Conservation (phyloP, 1,140 invertebrate species). For the Acromyrmex charruanus region DNA sequence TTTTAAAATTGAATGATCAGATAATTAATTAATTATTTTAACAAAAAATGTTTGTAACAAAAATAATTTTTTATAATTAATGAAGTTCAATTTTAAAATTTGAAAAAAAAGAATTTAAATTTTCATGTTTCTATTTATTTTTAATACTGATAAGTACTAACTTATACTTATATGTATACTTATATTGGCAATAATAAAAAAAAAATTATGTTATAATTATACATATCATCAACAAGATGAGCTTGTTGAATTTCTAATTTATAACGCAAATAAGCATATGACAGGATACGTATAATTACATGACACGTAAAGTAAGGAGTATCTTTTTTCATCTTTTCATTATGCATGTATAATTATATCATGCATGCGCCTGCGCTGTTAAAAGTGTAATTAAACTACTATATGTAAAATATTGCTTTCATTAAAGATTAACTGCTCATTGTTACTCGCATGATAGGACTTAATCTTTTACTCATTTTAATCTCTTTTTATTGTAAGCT, state of each 20-base stretch:
- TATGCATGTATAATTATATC: slow-evolving; percentile 26
- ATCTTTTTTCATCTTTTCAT: slow-evolving; percentile 25
- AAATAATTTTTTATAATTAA: slow-evolving; percentile 26
- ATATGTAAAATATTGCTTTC: slow-evolving; percentile 16
- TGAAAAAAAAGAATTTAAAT: background rate
- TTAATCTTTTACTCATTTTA: background rate
- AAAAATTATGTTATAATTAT: slow-evolving; percentile 22
- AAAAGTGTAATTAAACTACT: slow-evolving; percentile 48
- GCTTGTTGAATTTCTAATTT: slow-evolving; percentile 2
- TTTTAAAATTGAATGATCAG: background rate
- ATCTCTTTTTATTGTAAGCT: background rate
- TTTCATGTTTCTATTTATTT: background rate
- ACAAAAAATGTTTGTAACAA: background rate
- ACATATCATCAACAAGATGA: background rate
- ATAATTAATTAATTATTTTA: background rate
- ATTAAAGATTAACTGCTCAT: slow-evolving; percentile 40
- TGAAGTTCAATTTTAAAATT: background rate
- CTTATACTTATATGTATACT: background rate
- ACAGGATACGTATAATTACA: background rate
- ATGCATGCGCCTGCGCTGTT: background rate
- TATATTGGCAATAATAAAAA: background rate
- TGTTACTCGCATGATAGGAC: background rate
- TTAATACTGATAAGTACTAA: background rate
- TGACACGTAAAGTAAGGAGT: slow-evolving; percentile 6
- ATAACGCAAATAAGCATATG: background rate